These are phyloP conservation scores for Platypus cylindrus DNA, from an alignment of 2,888 invertebrate species.

Conservation along the genomic window DNA sequence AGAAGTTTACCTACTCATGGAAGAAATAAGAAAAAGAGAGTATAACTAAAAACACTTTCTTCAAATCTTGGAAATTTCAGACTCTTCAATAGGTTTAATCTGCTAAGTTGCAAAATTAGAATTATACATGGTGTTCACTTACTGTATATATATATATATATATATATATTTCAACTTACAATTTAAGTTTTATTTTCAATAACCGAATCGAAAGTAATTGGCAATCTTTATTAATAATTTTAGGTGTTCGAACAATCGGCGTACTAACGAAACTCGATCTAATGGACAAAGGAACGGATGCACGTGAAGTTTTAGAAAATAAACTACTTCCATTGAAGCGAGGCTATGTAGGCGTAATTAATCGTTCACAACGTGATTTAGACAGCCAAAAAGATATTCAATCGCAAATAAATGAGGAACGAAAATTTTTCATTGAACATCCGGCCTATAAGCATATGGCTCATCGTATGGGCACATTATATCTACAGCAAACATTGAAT, in stretches of 20 bases:
- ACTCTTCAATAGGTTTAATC: too few relatives aligned
- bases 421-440: slow-evolving; percentile 95
- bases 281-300: slow-evolving; percentile 99
- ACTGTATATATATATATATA: too few relatives aligned
- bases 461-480: slow-evolving; percentile 93
- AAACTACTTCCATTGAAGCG: slow-evolving; percentile 82
- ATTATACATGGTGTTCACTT: too few relatives aligned
- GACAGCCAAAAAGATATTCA: slow-evolving; percentile 96
- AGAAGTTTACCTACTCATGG: neutral
- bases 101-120: too few relatives aligned
- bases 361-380: slow-evolving; percentile 97
- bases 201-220: too few relatives aligned
- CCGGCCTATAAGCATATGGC: slow-evolving; percentile 95
- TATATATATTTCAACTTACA: too few relatives aligned
- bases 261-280: slow-evolving; percentile 98
- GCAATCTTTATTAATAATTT: too few relatives aligned
- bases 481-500: slow-evolving; percentile 91
- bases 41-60: too few relatives aligned
- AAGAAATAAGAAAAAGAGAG: neutral
- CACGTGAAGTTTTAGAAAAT: slow-evolving; percentile 94
- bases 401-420: slow-evolving; percentile 85
- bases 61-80: too few relatives aligned
- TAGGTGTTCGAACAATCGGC: slow-evolving; percentile 93
- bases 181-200: too few relatives aligned
- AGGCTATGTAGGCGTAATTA: slow-evolving; percentile 98